Percentiles rank a stretch among this genome's conserved stretches.
These are phyloP conservation scores for Peromyscus leucopus DNA, from an alignment of 2,113 vertebrate genomes.

Conservation along the genomic window DNA sequence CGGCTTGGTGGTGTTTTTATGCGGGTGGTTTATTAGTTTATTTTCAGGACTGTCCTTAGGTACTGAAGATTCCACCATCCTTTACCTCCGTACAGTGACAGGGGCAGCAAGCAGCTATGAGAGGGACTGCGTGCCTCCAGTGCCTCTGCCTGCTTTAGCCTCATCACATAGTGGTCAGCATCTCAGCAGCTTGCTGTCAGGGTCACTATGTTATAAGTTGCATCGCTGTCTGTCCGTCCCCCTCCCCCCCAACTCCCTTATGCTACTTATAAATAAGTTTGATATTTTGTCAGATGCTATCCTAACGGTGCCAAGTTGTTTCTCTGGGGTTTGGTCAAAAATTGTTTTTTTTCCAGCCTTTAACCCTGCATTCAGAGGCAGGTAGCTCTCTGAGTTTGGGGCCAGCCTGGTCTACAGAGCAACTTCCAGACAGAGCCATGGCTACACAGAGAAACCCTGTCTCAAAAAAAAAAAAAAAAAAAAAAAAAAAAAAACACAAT, in stretches of 20 bases:
- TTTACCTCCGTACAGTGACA: not conserved
- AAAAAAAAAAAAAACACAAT: not conserved
- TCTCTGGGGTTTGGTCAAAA: not conserved
- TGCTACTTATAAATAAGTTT: not conserved
- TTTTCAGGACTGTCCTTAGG: no score
- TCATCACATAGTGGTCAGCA: not conserved
- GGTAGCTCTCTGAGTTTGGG: no score
- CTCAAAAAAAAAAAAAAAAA: no score
- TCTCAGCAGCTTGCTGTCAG: not conserved
- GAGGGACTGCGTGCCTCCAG: fast-evolving
- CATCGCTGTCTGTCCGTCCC: no score
- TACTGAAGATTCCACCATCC: not conserved
- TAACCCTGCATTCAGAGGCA: not conserved
- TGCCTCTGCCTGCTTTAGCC: no score
- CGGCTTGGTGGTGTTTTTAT: not conserved
- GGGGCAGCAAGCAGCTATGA: not conserved
- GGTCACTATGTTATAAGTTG: not conserved
- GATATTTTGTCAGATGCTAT: not conserved
- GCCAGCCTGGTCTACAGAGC: not conserved
- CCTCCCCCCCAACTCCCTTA: not conserved
- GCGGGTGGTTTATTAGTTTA: not conserved
- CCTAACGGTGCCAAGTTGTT: not conserved
- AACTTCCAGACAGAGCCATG: not conserved
- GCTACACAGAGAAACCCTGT: not conserved
- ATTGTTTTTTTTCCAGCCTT: not conserved